These are phyloP conservation scores for Myanophis thanlyinensis DNA, from an alignment of 2,113 vertebrate species.

Conservation along the genomic window DNA sequence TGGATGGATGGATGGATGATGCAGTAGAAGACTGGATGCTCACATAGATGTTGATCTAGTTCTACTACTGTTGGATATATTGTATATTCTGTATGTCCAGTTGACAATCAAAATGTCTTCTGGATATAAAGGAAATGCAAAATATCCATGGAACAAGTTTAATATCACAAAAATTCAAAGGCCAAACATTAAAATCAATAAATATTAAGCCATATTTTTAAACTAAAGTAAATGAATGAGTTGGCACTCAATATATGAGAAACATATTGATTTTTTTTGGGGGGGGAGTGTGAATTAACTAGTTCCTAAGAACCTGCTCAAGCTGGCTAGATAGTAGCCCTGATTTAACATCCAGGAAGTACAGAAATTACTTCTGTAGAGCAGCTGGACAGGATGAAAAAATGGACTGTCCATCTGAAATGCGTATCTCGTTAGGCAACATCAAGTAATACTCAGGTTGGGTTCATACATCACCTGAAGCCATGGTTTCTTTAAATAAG, in stretches of 20 bases:
- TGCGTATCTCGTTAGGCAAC: neutral
- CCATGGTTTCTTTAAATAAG: neutral
- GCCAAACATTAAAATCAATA: neutral
- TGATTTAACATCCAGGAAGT: neutral
- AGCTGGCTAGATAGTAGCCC: neutral
- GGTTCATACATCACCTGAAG: neutral
- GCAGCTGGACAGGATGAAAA: neutral
- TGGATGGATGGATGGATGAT: neutral
- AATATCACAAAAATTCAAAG: neutral
- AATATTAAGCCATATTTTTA: neutral
- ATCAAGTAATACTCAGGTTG: neutral
- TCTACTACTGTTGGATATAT: neutral
- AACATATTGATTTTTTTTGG: neutral
- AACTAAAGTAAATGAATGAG: neutral
- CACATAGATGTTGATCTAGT: neutral
- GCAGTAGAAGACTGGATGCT: neutral
- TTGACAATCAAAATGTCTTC: neutral
- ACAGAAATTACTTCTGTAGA: neutral
- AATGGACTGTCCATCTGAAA: neutral
- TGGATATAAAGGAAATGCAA: neutral
- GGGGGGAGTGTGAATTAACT: neutral
- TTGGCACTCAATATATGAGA: neutral
- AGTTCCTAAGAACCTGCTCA: neutral
- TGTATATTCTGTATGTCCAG: neutral
- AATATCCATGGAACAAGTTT: neutral